Conservation (phyloP, 1,140 invertebrate genomes). For the Eubasilissa regina region DNA sequence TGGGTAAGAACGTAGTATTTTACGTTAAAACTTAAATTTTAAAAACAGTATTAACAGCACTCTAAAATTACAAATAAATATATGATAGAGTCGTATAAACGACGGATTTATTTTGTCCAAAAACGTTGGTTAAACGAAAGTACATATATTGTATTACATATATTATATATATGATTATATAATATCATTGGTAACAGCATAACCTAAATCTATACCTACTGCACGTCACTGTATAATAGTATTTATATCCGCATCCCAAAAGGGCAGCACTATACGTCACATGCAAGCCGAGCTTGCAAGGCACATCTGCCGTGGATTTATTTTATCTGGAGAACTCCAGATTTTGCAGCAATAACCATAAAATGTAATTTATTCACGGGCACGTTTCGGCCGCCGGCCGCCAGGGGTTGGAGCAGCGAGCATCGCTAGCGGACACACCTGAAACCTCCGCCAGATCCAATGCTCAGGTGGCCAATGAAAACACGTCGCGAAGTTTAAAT, state of each 20-base stretch:
- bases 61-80: no score
- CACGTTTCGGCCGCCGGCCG: conserved; percentile 45
- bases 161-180: no score
- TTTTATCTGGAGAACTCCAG: conserved; percentile 57
- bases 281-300: conserved; percentile 28
- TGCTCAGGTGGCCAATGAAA: conserved; percentile 42
- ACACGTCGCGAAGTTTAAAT: conserved; percentile 42
- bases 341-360: conserved; percentile 60
- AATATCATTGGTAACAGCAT: no score
- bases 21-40: no score
- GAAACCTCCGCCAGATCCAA: conserved; percentile 6
- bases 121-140: no score
- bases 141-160: no score
- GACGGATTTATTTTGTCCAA: no score
- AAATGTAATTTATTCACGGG: conserved; percentile 59
- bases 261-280: neutral
- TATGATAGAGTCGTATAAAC: no score
- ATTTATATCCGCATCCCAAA: conserved; percentile 9
- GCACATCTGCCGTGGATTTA: conserved; percentile 48
- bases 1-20: no score
- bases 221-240: no score
- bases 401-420: neutral
- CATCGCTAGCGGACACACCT: conserved; percentile 25
- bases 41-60: no score
- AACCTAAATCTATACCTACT: no score